Evolutionary conservation across 2,888 invertebrate species (phyloP), one percentile per base, ranked within the genome.

Genomic region (Orthosia incerta): DNA sequence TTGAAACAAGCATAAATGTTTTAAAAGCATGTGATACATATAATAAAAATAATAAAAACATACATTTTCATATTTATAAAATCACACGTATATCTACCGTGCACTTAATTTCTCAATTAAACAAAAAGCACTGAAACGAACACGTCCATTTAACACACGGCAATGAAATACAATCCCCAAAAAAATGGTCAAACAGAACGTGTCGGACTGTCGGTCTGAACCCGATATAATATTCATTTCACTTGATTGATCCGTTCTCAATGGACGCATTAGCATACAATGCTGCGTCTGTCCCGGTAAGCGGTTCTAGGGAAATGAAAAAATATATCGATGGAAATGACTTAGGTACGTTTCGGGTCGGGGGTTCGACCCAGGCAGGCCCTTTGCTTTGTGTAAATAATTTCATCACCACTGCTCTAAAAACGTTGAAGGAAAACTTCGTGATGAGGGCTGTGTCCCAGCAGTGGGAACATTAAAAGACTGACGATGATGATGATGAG

Each of bases 251-350:
- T 85, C 76, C 80, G 83, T 86, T 85, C 85, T 79, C 85, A 83
- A 87, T 83, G 76, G 48, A 53, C 46, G 74, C 66, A 89, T 89
- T 88, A 87, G 82, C 89, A 89, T 88, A 89, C 83, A 89, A 89
- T 86, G 74, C 78, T 71, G 76, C 51, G 39, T 69, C 59, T 87
- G 76, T 78, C 65, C 67, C 69, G 67, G 56, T 62, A 74, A 82
- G 67, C 72, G 75, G 74, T 45, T 15, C 20, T 60, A 60, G 60
- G 15, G 60, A 45, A 20, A 9, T 15, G 7, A 60, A 60, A 55
- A 55, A 55, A 23, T 31, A 15, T 13, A 59, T n/a, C 39, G 59
- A 45, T 39, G 1, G 7, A 9, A 1, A 39, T 39, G 39, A 39
- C 39, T 9, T 39, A 31, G 31, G 31, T 31, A 31, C 5, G 31